Percentiles rank a stretch among this genome's conserved stretches.
Conservation (phyloP, 2,113 vertebrate species). For the Dicaeum eximium region DNA sequence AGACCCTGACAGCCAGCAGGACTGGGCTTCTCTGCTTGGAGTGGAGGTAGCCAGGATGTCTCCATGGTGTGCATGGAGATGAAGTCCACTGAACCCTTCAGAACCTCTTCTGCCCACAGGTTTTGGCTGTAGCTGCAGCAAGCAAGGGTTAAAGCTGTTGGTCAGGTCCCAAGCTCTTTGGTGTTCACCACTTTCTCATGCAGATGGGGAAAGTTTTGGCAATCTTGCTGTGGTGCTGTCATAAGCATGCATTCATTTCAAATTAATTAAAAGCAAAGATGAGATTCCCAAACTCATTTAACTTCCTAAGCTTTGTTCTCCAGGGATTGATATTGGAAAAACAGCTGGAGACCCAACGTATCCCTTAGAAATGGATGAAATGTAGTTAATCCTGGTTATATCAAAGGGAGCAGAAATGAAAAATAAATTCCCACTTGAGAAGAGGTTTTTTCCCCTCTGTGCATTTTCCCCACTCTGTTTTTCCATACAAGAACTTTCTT, state of each 20-base stretch:
- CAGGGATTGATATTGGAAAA: not conserved
- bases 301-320: slow-evolving; percentile 49
- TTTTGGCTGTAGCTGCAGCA: not conserved
- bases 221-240: not conserved
- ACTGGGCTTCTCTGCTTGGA: not conserved
- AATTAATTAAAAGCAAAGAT: slow-evolving; percentile 31
- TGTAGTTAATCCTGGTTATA: slow-evolving; percentile 28
- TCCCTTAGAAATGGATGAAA: slow-evolving; percentile 27
- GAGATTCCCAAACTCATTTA: slow-evolving; percentile 32
- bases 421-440: slow-evolving; percentile 19
- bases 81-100: not conserved
- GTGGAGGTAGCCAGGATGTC: not conserved
- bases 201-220: not conserved
- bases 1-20: not conserved
- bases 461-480: not conserved
- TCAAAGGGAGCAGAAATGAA: slow-evolving; percentile 11
- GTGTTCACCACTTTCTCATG: not conserved
- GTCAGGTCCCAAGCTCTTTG: not conserved
- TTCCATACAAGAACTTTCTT: not conserved
- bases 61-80: not conserved
- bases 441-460: not conserved
- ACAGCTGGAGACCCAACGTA: not conserved
- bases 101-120: not conserved
- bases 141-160: not conserved
- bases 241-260: slow-evolving; percentile 4